These are phyloP conservation scores for Pristiophorus japonicus DNA, from an alignment of 2,113 vertebrate species.

Conservation along the genomic window DNA sequence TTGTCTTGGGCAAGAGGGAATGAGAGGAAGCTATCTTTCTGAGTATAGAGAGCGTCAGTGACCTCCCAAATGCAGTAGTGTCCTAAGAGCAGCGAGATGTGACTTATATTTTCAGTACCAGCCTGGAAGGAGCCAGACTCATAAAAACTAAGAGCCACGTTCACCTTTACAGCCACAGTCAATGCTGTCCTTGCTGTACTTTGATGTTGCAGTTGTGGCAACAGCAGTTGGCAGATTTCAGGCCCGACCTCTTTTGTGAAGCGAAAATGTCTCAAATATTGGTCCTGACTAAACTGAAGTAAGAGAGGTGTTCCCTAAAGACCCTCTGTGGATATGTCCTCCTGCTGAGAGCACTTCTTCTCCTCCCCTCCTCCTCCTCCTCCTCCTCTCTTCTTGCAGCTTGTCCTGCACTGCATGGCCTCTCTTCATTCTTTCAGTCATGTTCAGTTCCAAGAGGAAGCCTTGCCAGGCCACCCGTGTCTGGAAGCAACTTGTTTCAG, in stretches of 20 bases:
- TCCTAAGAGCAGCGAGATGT: too few relatives aligned
- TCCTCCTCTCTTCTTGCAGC: neutral
- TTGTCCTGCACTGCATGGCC: neutral
- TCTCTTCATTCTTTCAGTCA: neutral
- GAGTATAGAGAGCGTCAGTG: too few relatives aligned
- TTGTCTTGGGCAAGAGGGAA: too few relatives aligned
- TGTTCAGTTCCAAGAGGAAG: neutral
- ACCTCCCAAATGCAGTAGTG: too few relatives aligned
- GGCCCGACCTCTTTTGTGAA: neutral
- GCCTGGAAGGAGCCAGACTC: too few relatives aligned
- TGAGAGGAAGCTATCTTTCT: too few relatives aligned
- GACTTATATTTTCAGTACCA: too few relatives aligned
- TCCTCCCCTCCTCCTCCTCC: neutral
- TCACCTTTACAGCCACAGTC: neutral
- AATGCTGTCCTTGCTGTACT: neutral
- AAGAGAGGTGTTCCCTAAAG: neutral
- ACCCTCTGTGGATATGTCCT: neutral
- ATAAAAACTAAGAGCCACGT: too few relatives aligned
- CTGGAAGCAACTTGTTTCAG: neutral
- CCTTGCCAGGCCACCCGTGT: neutral
- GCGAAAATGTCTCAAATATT: neutral
- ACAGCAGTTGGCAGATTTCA: neutral
- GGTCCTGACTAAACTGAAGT: neutral
- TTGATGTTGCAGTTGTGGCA: neutral
- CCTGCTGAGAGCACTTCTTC: neutral